Percentiles rank a stretch among this genome's conserved stretches.
Conservation (phyloP, 1,140 invertebrate genomes). For the Pseudomyrmex flavicornis region DNA sequence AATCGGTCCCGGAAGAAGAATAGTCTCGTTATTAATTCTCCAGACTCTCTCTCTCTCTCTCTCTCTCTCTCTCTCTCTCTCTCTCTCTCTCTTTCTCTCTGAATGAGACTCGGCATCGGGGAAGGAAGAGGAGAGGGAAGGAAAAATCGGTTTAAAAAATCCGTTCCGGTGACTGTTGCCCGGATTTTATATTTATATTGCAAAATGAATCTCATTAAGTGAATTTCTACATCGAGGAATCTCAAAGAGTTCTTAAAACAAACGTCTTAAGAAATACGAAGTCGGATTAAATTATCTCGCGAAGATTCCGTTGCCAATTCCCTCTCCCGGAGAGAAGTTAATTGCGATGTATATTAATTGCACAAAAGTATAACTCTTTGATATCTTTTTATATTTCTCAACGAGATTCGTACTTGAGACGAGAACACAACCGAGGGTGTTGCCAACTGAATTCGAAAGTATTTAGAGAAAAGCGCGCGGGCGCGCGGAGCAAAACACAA, state of each 20-base stretch:
- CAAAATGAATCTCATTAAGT: slow-evolving; percentile 29
- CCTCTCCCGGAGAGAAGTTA: not conserved
- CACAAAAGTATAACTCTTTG: slow-evolving; percentile 28
- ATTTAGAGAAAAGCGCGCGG: not conserved
- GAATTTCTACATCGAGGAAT: slow-evolving; percentile 22
- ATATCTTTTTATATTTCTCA: not conserved
- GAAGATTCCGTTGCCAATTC: not conserved
- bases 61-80: too few relatives aligned
- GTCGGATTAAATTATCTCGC: slow-evolving; percentile 49
- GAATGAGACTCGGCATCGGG: too few relatives aligned
- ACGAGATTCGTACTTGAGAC: not conserved
- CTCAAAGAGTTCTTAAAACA: slow-evolving; percentile 20
- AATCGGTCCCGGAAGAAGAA: not conserved
- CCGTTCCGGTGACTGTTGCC: not conserved
- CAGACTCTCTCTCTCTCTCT: not conserved
- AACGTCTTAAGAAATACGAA: slow-evolving; percentile 22
- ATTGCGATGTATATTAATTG: slow-evolving; percentile 27
- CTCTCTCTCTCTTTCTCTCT: too few relatives aligned
- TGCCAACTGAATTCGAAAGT: not conserved
- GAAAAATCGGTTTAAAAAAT: not conserved
- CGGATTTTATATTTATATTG: slow-evolving; percentile 9
- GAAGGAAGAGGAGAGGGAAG: accelerated
- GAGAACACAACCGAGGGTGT: not conserved
- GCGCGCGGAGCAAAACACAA: too few relatives aligned
- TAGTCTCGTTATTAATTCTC: slow-evolving; percentile 16